Base-by-base conservation (phyloP, 2,888 invertebrate species). In the Ennomos quercinarius region DNA sequence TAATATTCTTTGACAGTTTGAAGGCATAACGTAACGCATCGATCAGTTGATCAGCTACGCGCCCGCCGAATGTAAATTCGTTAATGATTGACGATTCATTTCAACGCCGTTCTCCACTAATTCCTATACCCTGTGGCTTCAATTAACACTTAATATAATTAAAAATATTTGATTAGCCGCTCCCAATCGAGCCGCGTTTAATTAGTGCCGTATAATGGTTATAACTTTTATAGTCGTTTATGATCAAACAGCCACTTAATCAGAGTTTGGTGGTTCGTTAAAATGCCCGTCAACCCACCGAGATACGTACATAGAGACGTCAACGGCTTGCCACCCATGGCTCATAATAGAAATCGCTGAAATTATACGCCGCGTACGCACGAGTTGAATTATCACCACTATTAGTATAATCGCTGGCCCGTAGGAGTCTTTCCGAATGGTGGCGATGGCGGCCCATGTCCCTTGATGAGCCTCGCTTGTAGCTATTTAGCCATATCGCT, bases 401-500 rank as follows among this genome's bases (percentile, higher is more conserved):
- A 89, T 90, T 90, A 88, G 77, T 84, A 77, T 89, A 90, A 89
- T 90, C 77, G 82, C 68, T 69, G 34, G 77, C 67, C 70, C 79
- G 77, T 78, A 73, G 74, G 67, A 75, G 70, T 66, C 71, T 57
- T 63, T 74, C 70, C 62, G 73, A 67, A 68, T 76, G 72, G 75
- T 76, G 78, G 76, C 77, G 78, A 72, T 71, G 61, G 66, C 68
- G 69, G 68, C 63, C 66, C 72, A 61, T 77, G 80, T 77, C 72
- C 63, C 65, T 71, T 72, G 72, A 77, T 78, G 75, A 68, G 66
- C 70, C 71, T 70, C 73, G 68, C 81, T 76, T 83, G 81, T 82
- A 77, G 61, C 78, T 76, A 79, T 81, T 73, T 80, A 80, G 73
- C 69, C 71, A 76, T 74, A 77, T 77, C 73, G 78, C 70, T 82